phyloP scores from a whole-genome alignment of 2,797 vertebrate genomes.

The Varecia variegata region DNA sequence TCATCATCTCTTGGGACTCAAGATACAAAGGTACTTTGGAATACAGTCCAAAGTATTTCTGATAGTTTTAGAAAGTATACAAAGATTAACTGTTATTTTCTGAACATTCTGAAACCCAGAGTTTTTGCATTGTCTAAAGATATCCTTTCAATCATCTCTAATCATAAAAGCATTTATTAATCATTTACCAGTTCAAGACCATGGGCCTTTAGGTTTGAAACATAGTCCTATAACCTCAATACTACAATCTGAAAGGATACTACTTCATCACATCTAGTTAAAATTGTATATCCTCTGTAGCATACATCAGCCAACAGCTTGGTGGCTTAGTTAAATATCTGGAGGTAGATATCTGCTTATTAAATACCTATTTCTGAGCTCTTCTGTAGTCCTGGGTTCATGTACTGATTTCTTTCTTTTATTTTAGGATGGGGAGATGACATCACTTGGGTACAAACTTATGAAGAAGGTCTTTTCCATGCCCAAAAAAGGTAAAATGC shows the following conservation, averaged over 20 bases:
- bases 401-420: slow-evolving; percentile 15
- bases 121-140: neutral
- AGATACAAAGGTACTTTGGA: neutral
- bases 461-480: slow-evolving; percentile 88
- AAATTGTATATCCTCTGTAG: neutral
- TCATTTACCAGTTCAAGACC: neutral
- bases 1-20: neutral
- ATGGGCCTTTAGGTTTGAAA: neutral
- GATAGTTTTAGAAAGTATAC: neutral
- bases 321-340: neutral
- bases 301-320: neutral
- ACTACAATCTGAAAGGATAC: neutral
- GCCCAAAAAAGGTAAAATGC: slow-evolving; percentile 85
- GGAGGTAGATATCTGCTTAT: neutral
- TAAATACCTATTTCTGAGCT: neutral
- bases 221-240: neutral
- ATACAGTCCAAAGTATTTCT: neutral
- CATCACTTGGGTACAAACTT: slow-evolving; percentile 89
- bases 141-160: neutral
- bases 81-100: neutral
- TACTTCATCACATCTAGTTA: neutral
- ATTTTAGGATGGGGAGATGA: slow-evolving; percentile 89
- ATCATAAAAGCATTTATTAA: neutral
- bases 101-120: neutral
- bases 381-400: neutral